phyloP scores from a whole-genome alignment of 1,140 invertebrate species.

The Drosophila santomea region DNA sequence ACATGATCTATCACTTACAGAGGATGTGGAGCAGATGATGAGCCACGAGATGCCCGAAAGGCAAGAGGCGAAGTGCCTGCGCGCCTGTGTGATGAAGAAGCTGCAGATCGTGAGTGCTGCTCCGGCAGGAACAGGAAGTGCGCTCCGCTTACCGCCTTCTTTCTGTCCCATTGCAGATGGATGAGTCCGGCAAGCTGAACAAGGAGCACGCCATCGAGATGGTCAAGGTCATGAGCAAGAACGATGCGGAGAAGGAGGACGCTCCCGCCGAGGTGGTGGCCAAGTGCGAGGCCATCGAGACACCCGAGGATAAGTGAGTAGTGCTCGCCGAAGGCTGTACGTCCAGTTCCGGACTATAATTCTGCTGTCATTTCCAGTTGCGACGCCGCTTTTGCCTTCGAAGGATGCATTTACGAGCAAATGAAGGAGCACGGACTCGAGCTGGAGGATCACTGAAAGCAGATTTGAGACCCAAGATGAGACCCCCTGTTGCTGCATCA shows the following conservation, averaged over 20 bases:
- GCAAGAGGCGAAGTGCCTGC: constrained; percentile 68
- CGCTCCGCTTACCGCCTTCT: background rate
- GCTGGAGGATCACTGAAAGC: constrained; percentile 34
- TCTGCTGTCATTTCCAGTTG: constrained; percentile 33
- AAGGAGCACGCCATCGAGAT: constrained; percentile 57
- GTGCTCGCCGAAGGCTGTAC: no score
- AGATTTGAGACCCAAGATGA: background rate
- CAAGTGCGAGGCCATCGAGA: constrained; percentile 55
- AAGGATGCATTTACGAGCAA: constrained; percentile 58
- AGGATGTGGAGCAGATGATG: constrained; percentile 65
- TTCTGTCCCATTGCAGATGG: constrained; percentile 44
- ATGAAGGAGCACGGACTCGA: constrained; percentile 60
- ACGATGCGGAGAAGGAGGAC: constrained; percentile 54
- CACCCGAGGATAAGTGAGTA: constrained; percentile 72
- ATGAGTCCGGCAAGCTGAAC: constrained; percentile 65
- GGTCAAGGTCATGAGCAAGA: constrained; percentile 51
- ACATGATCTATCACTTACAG: constrained; percentile 18
- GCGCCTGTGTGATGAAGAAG: constrained; percentile 75
- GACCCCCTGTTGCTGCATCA: constrained; percentile 9
- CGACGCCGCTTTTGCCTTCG: constrained; percentile 55
- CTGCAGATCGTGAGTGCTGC: constrained; percentile 64
- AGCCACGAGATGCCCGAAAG: constrained; percentile 42
- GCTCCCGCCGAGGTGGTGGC: constrained; percentile 51
- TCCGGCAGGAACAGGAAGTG: background rate
- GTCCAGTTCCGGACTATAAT: background rate